Conservation (phyloP, 2,113 vertebrate species). For the Phrynosoma platyrhinos region DNA sequence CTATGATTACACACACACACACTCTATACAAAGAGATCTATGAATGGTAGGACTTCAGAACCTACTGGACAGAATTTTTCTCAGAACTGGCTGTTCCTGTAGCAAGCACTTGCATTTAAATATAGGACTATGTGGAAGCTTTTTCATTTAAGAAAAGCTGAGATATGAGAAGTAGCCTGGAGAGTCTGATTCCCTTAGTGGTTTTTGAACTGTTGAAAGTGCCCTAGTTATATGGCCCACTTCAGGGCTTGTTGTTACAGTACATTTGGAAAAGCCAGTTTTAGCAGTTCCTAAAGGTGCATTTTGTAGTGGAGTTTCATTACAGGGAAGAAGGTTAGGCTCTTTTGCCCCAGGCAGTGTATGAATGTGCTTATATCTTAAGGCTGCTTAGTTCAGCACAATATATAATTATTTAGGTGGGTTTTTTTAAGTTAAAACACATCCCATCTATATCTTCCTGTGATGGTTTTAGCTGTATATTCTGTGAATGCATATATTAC, state of each 20-base stretch:
- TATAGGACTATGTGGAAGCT: background rate
- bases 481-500: background rate
- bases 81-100: background rate
- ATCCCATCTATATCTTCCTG: background rate
- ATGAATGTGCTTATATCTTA: background rate
- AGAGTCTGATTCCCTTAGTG: background rate
- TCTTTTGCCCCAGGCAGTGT: background rate
- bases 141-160: background rate
- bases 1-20: background rate
- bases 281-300: background rate
- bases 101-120: background rate
- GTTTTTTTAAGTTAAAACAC: background rate
- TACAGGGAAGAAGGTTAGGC: background rate
- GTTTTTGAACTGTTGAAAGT: background rate
- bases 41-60: background rate
- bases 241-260: slow-evolving; percentile 2
- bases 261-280: background rate
- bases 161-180: background rate
- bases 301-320: background rate
- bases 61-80: background rate
- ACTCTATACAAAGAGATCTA: background rate
- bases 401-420: background rate
- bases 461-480: background rate
- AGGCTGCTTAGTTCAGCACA: background rate
- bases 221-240: background rate